phyloP scores from a whole-genome alignment of 2,797 vertebrate species.

The Numenius phaeopus region DNA sequence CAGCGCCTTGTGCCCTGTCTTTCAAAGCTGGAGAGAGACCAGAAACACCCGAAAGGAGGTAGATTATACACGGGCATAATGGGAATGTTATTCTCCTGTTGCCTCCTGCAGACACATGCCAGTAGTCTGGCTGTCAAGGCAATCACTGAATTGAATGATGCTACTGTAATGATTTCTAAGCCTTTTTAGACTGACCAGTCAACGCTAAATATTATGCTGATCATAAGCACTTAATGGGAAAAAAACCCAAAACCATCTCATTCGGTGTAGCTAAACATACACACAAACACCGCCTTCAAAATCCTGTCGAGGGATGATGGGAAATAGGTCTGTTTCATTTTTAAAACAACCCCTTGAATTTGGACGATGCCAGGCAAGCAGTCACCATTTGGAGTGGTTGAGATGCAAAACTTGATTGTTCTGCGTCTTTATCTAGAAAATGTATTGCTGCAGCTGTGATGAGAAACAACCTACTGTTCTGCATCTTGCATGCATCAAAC shows the following conservation, averaged over 20 bases:
- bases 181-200: not conserved
- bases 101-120: not conserved
- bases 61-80: accelerated
- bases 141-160: not conserved
- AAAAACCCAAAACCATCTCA: not conserved
- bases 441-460: not conserved
- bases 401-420: not conserved
- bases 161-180: not conserved
- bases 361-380: not conserved
- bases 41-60: not conserved
- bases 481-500: constrained; percentile 58
- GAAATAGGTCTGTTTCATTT: not conserved
- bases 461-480: not conserved
- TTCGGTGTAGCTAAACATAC: not conserved
- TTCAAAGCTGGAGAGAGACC: not conserved
- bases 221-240: not conserved
- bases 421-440: not conserved
- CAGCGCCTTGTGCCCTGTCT: not conserved
- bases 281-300: not conserved
- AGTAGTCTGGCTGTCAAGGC: not conserved
- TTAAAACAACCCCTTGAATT: not conserved
- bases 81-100: not conserved
- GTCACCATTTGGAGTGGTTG: not conserved
- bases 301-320: not conserved
- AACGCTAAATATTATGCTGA: not conserved